A percentile compares a stretch with the other conserved stretches of the same genome.
These are phyloP conservation scores for Sebastes cheni DNA, from an alignment of 2,797 vertebrate genomes.

Conservation along the genomic window DNA sequence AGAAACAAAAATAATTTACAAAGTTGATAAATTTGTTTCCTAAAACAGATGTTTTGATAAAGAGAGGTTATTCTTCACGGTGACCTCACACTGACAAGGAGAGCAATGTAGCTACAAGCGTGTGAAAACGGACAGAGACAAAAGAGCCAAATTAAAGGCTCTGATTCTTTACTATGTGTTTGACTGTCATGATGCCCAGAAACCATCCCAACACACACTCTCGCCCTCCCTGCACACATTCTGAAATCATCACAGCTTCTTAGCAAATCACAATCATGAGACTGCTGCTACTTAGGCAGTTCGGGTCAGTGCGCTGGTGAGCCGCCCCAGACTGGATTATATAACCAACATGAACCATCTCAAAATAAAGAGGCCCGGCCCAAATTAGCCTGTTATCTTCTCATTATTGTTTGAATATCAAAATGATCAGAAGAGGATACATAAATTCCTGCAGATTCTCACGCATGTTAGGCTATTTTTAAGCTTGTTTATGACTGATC, in stretches of 20 bases:
- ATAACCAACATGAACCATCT: slow-evolving; percentile 13
- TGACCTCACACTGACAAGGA: slow-evolving; percentile 25
- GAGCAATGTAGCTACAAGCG: slow-evolving; percentile 28
- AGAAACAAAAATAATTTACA: background rate
- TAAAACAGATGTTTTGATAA: slow-evolving; percentile 16
- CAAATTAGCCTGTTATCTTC: slow-evolving; percentile 17
- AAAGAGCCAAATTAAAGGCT: slow-evolving; percentile 27
- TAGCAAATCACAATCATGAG: slow-evolving; percentile 46
- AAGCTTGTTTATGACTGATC: background rate
- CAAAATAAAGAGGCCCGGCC: slow-evolving; percentile 10
- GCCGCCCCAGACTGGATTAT: slow-evolving; percentile 32
- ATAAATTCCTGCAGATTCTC: background rate
- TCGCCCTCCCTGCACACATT: background rate
- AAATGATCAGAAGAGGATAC: background rate
- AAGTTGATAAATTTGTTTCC: background rate
- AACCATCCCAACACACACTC: background rate
- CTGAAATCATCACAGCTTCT: slow-evolving; percentile 15
- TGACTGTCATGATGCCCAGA: background rate
- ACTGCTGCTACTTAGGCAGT: slow-evolving; percentile 25
- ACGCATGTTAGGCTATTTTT: slow-evolving; percentile 15
- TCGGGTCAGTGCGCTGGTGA: slow-evolving; percentile 22
- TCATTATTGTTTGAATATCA: background rate
- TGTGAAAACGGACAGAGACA: slow-evolving; percentile 41
- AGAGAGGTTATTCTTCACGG: slow-evolving; percentile 16
- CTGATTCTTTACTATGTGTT: background rate